These are phyloP conservation scores for Mionectes olivaceus DNA, from an alignment of 2,797 vertebrate genomes.

Conservation along the genomic window DNA sequence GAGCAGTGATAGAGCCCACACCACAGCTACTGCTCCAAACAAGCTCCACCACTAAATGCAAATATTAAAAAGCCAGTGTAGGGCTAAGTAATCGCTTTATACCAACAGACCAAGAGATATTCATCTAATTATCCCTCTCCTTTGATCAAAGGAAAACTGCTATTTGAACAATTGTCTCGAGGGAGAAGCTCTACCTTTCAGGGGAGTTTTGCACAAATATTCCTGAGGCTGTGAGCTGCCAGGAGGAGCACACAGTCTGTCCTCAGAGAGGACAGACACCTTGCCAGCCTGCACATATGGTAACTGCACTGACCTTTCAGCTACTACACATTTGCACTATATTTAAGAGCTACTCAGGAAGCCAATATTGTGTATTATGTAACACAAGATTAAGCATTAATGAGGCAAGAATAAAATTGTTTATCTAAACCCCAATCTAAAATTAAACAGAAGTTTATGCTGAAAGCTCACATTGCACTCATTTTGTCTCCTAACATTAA, in stretches of 20 bases:
- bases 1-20: background rate
- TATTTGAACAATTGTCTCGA: background rate
- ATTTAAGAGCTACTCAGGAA: slow-evolving; percentile 50
- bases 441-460: slow-evolving; percentile 69
- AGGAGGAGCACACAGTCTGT: background rate
- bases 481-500: slow-evolving; percentile 56
- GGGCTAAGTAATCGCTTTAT: slow-evolving; percentile 22
- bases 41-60: background rate
- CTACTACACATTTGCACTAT: background rate
- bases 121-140: background rate
- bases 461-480: slow-evolving; percentile 24
- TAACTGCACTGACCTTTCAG: slow-evolving; percentile 1
- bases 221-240: background rate
- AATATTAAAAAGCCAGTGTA: background rate
- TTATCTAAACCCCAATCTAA: slow-evolving; percentile 70
- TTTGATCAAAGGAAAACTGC: slow-evolving; percentile 12
- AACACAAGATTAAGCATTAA: slow-evolving; percentile 74
- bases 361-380: slow-evolving; percentile 56
- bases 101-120: background rate
- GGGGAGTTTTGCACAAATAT: background rate
- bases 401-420: slow-evolving; percentile 66
- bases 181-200: background rate
- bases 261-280: slow-evolving; percentile 8
- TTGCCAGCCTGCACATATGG: background rate
- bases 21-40: background rate